Percentiles rank a stretch among this genome's conserved stretches.
phyloP scores from a whole-genome alignment of 2,113 vertebrate species.

The Bubalus kerabau region DNA sequence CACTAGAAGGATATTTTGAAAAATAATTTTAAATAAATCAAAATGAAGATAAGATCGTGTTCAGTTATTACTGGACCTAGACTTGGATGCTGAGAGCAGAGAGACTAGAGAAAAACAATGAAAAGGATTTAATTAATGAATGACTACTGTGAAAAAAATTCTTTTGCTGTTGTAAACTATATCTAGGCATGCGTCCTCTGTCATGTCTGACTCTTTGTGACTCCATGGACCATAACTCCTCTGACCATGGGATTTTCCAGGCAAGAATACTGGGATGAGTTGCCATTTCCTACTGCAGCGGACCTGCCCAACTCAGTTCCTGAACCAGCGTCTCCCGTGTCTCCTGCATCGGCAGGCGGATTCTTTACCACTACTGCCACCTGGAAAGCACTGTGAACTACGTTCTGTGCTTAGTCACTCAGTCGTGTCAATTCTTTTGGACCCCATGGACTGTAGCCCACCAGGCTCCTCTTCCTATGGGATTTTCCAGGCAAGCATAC shows the following conservation, averaged over 20 bases:
- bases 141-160: background rate
- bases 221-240: too few species aligned
- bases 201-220: too few species aligned
- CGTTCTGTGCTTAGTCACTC: accelerated
- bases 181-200: too few species aligned
- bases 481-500: background rate
- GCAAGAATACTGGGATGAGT: background rate
- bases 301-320: accelerated
- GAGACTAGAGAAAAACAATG: background rate
- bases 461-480: background rate
- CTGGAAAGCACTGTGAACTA: background rate
- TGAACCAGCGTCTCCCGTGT: accelerated
- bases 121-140: background rate
- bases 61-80: background rate
- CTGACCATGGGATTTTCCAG: too few species aligned
- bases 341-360: accelerated
- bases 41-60: background rate
- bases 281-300: background rate
- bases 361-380: accelerated
- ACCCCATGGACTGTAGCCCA: background rate
- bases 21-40: background rate
- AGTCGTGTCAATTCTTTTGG: background rate
- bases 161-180: background rate
- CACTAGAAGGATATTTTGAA: background rate
- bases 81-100: background rate